These are phyloP conservation scores for Lepus americanus DNA, from an alignment of 2,113 vertebrate genomes.

Conservation along the genomic window DNA sequence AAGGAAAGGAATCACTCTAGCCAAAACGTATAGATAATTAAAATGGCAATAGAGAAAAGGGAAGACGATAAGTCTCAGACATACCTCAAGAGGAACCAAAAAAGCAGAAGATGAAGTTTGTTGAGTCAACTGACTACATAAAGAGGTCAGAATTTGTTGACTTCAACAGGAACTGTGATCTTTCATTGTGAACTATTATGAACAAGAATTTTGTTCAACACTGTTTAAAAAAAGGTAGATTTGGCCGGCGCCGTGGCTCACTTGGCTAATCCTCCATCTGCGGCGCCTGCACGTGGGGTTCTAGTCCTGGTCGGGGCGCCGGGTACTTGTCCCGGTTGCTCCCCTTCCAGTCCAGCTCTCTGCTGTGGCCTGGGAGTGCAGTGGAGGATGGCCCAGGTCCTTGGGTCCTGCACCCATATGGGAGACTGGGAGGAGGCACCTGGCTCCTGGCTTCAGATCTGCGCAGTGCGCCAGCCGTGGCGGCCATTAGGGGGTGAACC, in stretches of 20 bases:
- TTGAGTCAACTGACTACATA: not conserved
- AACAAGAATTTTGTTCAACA: constrained; percentile 17
- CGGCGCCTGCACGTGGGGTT: too few relatives aligned
- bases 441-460: too few relatives aligned
- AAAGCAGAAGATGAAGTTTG: not conserved
- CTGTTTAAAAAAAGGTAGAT: not conserved
- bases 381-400: too few relatives aligned
- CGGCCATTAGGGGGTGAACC: too few relatives aligned
- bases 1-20: not conserved
- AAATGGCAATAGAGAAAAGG: not conserved
- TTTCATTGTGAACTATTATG: not conserved
- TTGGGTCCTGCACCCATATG: too few relatives aligned
- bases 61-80: not conserved
- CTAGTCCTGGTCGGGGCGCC: too few relatives aligned
- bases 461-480: too few relatives aligned
- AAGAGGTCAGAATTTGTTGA: not conserved
- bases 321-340: too few relatives aligned
- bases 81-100: not conserved
- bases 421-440: too few relatives aligned
- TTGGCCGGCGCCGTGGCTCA: not conserved
- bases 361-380: too few relatives aligned
- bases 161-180: not conserved
- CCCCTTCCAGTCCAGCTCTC: too few relatives aligned
- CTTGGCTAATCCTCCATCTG: too few relatives aligned
- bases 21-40: constrained; percentile 6